phyloP scores from a whole-genome alignment of 2,888 invertebrate genomes.

The Caradrina kadenii region DNA sequence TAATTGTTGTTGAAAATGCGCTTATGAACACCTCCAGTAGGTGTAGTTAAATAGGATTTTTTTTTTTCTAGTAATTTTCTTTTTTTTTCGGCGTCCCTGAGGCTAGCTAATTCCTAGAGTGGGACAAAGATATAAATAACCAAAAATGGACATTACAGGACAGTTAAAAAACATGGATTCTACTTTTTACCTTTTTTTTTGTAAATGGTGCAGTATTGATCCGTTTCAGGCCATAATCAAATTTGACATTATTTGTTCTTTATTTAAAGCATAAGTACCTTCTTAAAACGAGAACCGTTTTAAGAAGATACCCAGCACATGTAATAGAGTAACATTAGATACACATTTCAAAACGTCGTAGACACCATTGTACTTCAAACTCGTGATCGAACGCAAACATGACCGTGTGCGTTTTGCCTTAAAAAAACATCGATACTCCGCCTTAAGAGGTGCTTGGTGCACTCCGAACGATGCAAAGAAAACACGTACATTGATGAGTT shows the following conservation, averaged over 20 bases:
- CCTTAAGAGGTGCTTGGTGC: conserved; percentile 67
- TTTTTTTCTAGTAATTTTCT: no score
- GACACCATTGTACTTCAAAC: conserved; percentile 53
- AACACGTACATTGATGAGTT: conserved; percentile 71
- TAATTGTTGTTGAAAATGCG: conserved; percentile 30
- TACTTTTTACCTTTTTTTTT: no score
- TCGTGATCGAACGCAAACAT: conserved; percentile 82
- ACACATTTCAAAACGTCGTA: conserved; percentile 53
- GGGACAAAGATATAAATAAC: no score
- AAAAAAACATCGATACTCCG: conserved; percentile 73
- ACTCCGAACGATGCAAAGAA: conserved; percentile 75
- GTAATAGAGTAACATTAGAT: conserved; percentile 28
- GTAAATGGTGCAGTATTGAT: no score
- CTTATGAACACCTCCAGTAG: conserved; percentile 17
- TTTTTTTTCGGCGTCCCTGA: no score
- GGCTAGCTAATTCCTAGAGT: no score
- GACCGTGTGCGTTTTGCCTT: conserved; percentile 71
- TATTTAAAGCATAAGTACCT: not conserved
- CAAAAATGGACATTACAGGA: no score
- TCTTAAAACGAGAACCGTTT: not conserved
- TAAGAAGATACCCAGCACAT: not conserved
- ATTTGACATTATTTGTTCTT: not conserved
- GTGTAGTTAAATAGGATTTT: not conserved
- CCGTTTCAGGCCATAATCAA: not conserved
- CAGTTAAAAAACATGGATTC: no score